Percentiles rank a stretch among this genome's conserved stretches.
Evolutionary conservation across 2,888 invertebrate species (phyloP).

Genomic region (Uropetala carovei): DNA sequence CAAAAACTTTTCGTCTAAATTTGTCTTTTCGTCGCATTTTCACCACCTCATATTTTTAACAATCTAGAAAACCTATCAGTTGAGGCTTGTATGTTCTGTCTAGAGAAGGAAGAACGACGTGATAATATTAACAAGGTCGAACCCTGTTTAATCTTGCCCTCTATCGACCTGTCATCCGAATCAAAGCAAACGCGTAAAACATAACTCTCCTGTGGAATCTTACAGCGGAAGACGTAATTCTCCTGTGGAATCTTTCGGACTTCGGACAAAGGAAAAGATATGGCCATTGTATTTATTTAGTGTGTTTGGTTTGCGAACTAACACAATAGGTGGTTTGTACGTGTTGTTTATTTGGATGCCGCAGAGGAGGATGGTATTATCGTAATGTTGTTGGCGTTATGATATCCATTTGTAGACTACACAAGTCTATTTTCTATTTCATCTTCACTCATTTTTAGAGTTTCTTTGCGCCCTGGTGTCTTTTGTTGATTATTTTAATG

Average conservation of each 20-base stretch:
- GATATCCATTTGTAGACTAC: too few species aligned
- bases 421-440: too few species aligned
- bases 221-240: not conserved
- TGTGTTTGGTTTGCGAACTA: not conserved
- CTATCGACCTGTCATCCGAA: not conserved
- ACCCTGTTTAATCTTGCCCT: not conserved
- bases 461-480: too few species aligned
- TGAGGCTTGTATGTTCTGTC: not conserved
- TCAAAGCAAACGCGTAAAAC: not conserved
- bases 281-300: not conserved
- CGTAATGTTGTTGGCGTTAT: too few species aligned
- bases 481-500: too few species aligned
- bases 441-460: too few species aligned
- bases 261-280: not conserved
- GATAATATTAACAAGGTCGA: not conserved
- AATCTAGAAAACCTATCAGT: not conserved
- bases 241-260: too few species aligned
- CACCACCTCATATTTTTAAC: too few species aligned
- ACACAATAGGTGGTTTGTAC: not conserved
- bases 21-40: too few species aligned
- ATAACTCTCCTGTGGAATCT: not conserved
- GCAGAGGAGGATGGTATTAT: not conserved
- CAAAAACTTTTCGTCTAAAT: too few species aligned
- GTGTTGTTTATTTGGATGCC: not conserved
- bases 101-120: not conserved